A percentile compares a stretch with the other conserved stretches of the same genome.
These are phyloP conservation scores for Trinorchestia longiramus DNA, from an alignment of 1,140 invertebrate genomes.

Conservation along the genomic window DNA sequence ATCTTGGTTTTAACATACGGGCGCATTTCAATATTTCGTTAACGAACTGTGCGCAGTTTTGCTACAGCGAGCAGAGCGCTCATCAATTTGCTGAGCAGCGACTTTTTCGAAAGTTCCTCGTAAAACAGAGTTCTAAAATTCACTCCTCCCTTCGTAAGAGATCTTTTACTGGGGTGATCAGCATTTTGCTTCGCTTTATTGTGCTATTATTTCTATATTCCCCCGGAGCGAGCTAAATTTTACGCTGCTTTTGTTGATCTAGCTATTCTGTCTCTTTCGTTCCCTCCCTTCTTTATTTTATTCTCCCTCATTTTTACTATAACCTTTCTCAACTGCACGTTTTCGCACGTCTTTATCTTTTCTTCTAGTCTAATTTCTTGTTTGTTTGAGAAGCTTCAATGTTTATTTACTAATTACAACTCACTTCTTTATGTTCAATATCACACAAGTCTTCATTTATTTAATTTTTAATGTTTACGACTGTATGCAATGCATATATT, in stretches of 20 bases:
- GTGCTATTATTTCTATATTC: conserved; percentile 14
- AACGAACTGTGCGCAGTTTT: conserved; percentile 13
- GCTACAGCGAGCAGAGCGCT: not conserved
- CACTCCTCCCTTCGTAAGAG: not conserved
- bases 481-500: not conserved
- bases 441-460: not conserved
- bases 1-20: not conserved
- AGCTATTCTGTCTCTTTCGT: not conserved
- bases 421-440: not conserved
- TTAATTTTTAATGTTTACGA: not conserved
- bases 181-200: conserved; percentile 13
- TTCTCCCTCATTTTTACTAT: not conserved
- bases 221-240: not conserved
- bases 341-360: not conserved
- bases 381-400: not conserved
- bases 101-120: not conserved
- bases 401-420: not conserved
- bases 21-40: not conserved
- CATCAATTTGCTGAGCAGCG: conserved; percentile 22
- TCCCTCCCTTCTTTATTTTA: not conserved
- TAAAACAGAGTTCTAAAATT: conserved; percentile 35
- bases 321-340: not conserved
- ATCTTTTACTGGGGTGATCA: conserved; percentile 18
- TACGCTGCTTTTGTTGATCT: conserved; percentile 14
- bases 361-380: not conserved